These are phyloP conservation scores for Mungos mungo DNA, from an alignment of 2,113 vertebrate species.

Conservation along the genomic window DNA sequence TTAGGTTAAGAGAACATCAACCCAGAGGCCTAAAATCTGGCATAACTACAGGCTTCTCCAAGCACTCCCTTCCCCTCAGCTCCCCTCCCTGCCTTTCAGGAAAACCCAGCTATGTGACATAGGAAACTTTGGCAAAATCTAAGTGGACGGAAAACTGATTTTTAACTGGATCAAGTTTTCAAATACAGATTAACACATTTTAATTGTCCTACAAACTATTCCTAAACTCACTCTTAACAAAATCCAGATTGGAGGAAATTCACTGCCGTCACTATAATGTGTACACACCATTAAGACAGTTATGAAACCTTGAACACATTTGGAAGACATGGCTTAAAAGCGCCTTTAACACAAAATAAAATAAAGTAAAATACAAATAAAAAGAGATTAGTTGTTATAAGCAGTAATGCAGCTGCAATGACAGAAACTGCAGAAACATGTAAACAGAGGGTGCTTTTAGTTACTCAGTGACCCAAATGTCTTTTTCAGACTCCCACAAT, in stretches of 20 bases:
- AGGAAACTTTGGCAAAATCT: conserved; percentile 21
- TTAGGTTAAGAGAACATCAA: background rate
- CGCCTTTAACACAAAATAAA: conserved; percentile 75
- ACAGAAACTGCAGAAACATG: conserved; percentile 79
- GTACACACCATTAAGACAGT: conserved; percentile 75
- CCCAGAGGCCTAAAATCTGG: background rate
- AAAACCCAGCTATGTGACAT: background rate
- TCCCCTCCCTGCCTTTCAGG: background rate
- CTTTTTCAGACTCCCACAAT: conserved; percentile 71
- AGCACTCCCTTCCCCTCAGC: background rate
- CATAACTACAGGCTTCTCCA: background rate
- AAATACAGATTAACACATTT: conserved; percentile 73
- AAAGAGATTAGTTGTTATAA: conserved; percentile 80
- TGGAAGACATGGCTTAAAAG: conserved; percentile 77
- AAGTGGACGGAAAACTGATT: conserved; percentile 42
- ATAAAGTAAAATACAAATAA: conserved; percentile 76
- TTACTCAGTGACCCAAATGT: conserved; percentile 58
- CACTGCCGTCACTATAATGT: conserved; percentile 66
- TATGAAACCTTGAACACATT: conserved; percentile 80
- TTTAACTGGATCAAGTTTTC: conserved; percentile 65
- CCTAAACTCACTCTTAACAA: conserved; percentile 77
- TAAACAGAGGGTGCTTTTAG: conserved; percentile 77
- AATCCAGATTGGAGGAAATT: conserved; percentile 70
- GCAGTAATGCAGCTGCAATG: conserved; percentile 80
- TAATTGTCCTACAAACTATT: conserved; percentile 73